These are phyloP conservation scores for Peromyscus leucopus DNA, from an alignment of 2,113 vertebrate genomes.

Conservation along the genomic window DNA sequence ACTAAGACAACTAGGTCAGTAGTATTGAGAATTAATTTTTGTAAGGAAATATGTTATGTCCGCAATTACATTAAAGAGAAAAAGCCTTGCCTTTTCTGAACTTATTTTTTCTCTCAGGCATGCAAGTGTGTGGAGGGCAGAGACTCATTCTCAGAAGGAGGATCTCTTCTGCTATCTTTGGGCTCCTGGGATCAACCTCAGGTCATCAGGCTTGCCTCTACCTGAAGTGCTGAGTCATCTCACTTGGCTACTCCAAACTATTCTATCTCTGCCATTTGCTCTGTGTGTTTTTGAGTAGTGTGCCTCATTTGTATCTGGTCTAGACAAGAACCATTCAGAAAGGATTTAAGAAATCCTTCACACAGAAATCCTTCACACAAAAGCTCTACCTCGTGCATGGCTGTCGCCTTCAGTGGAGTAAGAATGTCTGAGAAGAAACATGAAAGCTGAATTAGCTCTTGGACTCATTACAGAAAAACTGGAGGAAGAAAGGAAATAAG, in stretches of 20 bases:
- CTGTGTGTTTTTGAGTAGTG: background rate
- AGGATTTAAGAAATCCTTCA: constrained; percentile 41
- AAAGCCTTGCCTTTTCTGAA: constrained; percentile 25
- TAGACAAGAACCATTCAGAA: constrained; percentile 32
- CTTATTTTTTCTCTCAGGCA: no score
- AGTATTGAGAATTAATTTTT: background rate
- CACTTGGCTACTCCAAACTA: background rate
- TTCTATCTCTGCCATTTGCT: background rate
- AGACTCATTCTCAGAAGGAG: background rate
- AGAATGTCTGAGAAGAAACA: background rate
- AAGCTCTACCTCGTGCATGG: background rate
- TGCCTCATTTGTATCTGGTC: background rate
- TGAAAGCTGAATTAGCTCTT: constrained; percentile 27
- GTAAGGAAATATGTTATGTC: constrained; percentile 6
- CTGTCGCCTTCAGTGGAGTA: background rate
- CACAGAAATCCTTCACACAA: background rate
- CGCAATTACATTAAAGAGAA: background rate
- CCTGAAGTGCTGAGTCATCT: background rate
- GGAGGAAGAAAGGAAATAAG: constrained; percentile 8
- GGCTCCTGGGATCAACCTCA: background rate
- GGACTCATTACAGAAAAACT: constrained; percentile 2
- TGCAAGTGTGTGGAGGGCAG: background rate
- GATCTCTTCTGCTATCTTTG: background rate
- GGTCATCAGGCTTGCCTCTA: background rate
- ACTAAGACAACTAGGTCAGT: constrained; percentile 18